Evolutionary conservation across 2,797 vertebrate genomes (phyloP), one percentile per base, ranked within the genome.

Genomic region (Tarsius wallacei): DNA sequence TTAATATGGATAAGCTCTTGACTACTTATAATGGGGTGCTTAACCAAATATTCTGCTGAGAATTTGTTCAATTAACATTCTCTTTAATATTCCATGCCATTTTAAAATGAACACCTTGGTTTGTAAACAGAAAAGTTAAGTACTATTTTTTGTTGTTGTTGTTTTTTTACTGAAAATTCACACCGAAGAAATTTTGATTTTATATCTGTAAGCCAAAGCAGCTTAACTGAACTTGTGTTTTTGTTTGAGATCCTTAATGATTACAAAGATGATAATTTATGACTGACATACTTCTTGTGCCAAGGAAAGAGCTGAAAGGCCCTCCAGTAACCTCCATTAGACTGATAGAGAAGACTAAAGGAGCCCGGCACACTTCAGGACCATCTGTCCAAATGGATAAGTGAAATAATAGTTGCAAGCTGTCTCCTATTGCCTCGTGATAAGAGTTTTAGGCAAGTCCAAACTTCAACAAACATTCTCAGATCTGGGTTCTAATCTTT

Each of bases 311-410:
- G 99, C 98, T 99, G 99, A 99, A 98, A 99, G 99, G 99, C 99
- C 99, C 99, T 99, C 99, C 99, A 99, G 99, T 99, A 99, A 99
- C 99, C 99, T 99, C 99, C 99, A 99, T 99, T 99, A 99, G 99
- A 99, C 99, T 98, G 99, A 99, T 98, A 99, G 99, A 98, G 99
- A 99, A 98, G 99, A 99, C 99, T 99, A 99, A 99, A 99, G 99
- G 99, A 99, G 99, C 99, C 99, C 99, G 98, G 99, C 99, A 99
- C 99, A 99, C 99, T 99, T 99, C 99, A 99, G 98, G 99, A 99
- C 99, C 99, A 99, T 99, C 99, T 99, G 99, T 99, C 99, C 99
- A 99, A 99, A 99, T 98, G 98, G 99, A 98, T 99, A 99, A 99
- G 98, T 98, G 98, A 99, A 99, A 99, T 99, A 99, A 99, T 98